Conservation (phyloP, 2,888 invertebrate species). For the Diadegma fenestrale region DNA sequence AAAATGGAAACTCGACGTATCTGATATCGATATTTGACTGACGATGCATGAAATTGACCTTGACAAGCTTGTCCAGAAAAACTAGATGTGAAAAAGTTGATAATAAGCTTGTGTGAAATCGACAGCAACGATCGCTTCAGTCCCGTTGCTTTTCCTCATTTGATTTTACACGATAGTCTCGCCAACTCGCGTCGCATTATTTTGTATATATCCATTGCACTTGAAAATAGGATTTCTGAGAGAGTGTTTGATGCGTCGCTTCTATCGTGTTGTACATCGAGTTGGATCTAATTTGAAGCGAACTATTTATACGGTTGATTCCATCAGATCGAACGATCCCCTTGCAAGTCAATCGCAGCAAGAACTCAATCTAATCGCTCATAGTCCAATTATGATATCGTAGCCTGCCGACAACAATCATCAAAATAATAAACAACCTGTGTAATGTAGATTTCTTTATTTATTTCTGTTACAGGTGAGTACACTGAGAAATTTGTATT, state of each 20-base stretch:
- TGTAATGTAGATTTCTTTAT: slow-evolving; percentile 6
- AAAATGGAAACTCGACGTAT: not conserved
- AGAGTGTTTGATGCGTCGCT: slow-evolving; percentile 26
- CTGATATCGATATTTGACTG: slow-evolving; percentile 29
- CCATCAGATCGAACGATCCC: slow-evolving; percentile 69
- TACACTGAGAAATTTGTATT: slow-evolving; percentile 60
- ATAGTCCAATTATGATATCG: slow-evolving; percentile 72
- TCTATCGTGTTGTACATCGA: not conserved
- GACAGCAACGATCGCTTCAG: slow-evolving; percentile 3
- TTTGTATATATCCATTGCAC: not conserved
- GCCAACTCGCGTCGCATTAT: not conserved
- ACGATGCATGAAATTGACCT: slow-evolving; percentile 30
- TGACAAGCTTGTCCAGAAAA: slow-evolving; percentile 17
- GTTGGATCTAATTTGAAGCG: slow-evolving; percentile 1
- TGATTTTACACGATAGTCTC: slow-evolving; percentile 20
- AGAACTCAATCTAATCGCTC: slow-evolving; percentile 72
- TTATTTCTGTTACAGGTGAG: slow-evolving; percentile 76
- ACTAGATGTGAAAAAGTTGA: slow-evolving; percentile 19
- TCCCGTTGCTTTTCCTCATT: slow-evolving; percentile 28
- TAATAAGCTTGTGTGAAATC: slow-evolving; percentile 29
- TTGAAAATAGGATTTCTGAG: slow-evolving; percentile 51
- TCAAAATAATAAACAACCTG: not conserved
- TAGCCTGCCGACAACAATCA: slow-evolving; percentile 22
- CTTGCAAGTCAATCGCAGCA: slow-evolving; percentile 58
- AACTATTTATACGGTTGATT: slow-evolving; percentile 67